phyloP scores from a whole-genome alignment of 2,797 vertebrate species.

The Sebastes hopkinsi region DNA sequence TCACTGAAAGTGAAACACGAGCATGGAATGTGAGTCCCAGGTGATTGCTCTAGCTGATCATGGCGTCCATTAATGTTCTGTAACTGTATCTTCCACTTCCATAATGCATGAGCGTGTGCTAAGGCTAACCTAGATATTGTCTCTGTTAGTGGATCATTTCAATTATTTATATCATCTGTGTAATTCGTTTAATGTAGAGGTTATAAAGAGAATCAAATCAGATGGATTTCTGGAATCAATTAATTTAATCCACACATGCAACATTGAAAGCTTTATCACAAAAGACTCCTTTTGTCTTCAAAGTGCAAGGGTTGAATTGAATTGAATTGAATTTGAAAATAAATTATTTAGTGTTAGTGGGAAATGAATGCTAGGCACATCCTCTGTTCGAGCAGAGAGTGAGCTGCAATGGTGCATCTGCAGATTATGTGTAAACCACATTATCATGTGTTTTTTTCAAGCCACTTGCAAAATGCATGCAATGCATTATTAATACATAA shows the following conservation, averaged over 20 bases:
- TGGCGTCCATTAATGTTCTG: slow-evolving; percentile 62
- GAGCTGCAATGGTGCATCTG: slow-evolving; percentile 40
- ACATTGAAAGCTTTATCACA: background rate
- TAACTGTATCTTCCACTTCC: slow-evolving; percentile 65
- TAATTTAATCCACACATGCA: background rate
- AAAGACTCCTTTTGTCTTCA: background rate
- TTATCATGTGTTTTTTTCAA: background rate
- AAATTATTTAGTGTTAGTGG: background rate
- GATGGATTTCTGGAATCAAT: background rate
- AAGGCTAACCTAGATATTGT: slow-evolving; percentile 53
- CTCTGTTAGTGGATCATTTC: slow-evolving; percentile 31
- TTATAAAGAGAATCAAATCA: background rate
- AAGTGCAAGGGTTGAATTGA: background rate
- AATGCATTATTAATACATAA: background rate
- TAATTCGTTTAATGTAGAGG: slow-evolving; percentile 28
- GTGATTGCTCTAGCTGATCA: slow-evolving; percentile 48
- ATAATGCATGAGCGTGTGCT: slow-evolving; percentile 72
- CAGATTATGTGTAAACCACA: slow-evolving; percentile 29
- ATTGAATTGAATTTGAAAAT: background rate
- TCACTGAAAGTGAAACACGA: slow-evolving; percentile 80
- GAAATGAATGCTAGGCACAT: slow-evolving; percentile 42
- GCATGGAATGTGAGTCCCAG: slow-evolving; percentile 75
- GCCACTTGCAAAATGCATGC: background rate
- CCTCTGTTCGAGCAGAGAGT: slow-evolving; percentile 31
- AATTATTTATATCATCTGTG: slow-evolving; percentile 49